Percentiles rank a stretch among this genome's conserved stretches.
These are phyloP conservation scores for Falco punctatus DNA, from an alignment of 2,113 vertebrate species.

Conservation along the genomic window DNA sequence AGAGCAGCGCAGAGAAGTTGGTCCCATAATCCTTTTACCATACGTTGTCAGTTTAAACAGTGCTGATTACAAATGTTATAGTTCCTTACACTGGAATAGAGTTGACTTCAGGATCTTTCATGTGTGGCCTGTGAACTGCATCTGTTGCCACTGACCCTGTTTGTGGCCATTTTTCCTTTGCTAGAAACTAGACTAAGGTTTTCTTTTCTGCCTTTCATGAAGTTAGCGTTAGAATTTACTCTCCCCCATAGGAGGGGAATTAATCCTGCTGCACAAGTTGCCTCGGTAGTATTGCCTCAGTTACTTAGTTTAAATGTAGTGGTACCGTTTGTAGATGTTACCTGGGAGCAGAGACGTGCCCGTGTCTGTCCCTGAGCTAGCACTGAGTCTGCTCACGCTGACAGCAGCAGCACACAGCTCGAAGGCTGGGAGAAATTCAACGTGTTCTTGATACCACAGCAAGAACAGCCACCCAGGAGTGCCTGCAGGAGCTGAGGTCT, in stretches of 20 bases:
- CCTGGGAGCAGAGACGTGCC: background rate
- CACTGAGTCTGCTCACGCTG: accelerated
- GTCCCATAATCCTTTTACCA: accelerated
- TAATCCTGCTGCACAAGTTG: background rate
- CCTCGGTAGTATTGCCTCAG: accelerated
- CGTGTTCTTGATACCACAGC: accelerated
- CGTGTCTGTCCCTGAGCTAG: accelerated
- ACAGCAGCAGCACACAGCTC: background rate
- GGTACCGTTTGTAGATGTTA: background rate
- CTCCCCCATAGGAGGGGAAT: background rate
- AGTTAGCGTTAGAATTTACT: background rate
- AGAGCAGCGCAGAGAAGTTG: background rate
- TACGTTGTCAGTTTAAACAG: background rate
- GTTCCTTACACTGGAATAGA: background rate
- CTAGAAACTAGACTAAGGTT: background rate
- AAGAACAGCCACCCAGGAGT: accelerated
- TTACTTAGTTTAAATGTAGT: accelerated
- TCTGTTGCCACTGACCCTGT: background rate
- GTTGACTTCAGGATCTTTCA: background rate
- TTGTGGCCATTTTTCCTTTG: background rate
- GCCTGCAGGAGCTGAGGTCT: background rate
- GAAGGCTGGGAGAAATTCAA: background rate
- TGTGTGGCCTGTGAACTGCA: background rate
- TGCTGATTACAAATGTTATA: accelerated
- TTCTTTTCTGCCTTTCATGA: background rate